phyloP scores from a whole-genome alignment of 2,888 invertebrate genomes.

The Caenorhabditis parvicauda region DNA sequence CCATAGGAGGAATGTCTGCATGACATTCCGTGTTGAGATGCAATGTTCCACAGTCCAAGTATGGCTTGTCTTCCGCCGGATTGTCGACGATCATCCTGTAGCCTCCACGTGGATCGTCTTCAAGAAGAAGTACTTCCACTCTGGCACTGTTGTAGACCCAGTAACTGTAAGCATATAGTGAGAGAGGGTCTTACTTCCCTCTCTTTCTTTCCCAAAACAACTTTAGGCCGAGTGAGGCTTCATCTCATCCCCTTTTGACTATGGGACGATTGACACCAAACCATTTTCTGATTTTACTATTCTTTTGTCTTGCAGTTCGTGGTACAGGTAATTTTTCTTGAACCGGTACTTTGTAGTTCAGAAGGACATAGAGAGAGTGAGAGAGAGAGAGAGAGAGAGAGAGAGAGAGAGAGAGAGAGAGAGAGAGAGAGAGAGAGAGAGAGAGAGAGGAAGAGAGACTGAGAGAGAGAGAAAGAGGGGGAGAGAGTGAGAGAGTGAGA shows the following conservation, averaged over 20 bases:
- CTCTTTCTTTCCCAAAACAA: no score
- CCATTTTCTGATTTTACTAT: no score
- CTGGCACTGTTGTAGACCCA: conserved; percentile 61
- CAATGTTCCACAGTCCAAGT: conserved; percentile 57
- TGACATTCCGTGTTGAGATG: conserved; percentile 48
- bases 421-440: no score
- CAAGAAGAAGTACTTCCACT: conserved; percentile 57
- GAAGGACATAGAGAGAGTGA: no score
- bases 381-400: no score
- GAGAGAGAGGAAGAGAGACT: no score
- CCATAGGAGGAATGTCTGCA: conserved; percentile 52
- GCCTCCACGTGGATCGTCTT: conserved; percentile 40
- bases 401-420: no score
- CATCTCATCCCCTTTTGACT: not conserved
- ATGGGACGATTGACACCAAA: not conserved
- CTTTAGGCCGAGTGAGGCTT: not conserved
- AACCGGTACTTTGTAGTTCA: no score
- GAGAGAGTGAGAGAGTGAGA: no score
- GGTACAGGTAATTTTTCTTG: no score
- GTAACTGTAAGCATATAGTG: conserved; percentile 36
- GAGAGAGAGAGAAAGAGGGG: no score
- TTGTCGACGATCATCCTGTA: conserved; percentile 31
- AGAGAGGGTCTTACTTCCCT: not conserved
- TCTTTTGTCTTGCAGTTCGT: no score
- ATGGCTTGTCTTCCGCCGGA: conserved; percentile 53